Percentiles rank a stretch among this genome's conserved stretches.
These are phyloP conservation scores for Poecilia gillii DNA, from an alignment of 2,797 vertebrate genomes.

Conservation along the genomic window DNA sequence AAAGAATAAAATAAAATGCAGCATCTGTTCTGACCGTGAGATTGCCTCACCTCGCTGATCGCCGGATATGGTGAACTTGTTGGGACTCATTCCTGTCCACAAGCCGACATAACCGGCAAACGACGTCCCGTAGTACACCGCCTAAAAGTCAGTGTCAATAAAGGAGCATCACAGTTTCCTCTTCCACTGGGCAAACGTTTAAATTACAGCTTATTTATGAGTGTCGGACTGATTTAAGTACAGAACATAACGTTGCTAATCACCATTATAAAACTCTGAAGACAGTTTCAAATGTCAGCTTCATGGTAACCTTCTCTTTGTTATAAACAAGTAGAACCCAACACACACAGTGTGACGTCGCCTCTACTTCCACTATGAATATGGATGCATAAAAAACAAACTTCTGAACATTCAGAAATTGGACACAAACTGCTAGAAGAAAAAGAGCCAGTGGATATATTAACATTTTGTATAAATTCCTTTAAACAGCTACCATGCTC, in stretches of 20 bases:
- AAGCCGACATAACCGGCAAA: constrained; percentile 93
- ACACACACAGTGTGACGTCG: neutral
- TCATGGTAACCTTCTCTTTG: neutral
- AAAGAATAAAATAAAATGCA: neutral
- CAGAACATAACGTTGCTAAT: neutral
- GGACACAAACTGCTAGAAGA: neutral
- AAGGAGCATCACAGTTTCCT: neutral
- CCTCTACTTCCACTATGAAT: neutral
- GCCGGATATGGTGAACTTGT: constrained; percentile 90
- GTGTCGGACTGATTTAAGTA: neutral
- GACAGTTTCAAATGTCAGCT: neutral
- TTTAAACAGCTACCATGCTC: neutral
- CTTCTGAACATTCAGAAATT: neutral
- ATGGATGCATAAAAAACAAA: neutral
- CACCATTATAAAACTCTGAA: neutral
- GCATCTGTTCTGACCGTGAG: neutral
- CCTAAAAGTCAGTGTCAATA: constrained; percentile 67
- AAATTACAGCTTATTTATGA: neutral
- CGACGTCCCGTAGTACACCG: constrained; percentile 87
- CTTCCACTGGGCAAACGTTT: neutral
- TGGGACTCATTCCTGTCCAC: constrained; percentile 93
- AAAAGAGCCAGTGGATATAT: neutral
- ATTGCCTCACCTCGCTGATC: constrained; percentile 81
- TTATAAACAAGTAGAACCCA: neutral
- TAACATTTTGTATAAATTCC: neutral